Evolutionary conservation across 2,888 invertebrate genomes (phyloP).

Genomic region (Clitarchus hookeri): DNA sequence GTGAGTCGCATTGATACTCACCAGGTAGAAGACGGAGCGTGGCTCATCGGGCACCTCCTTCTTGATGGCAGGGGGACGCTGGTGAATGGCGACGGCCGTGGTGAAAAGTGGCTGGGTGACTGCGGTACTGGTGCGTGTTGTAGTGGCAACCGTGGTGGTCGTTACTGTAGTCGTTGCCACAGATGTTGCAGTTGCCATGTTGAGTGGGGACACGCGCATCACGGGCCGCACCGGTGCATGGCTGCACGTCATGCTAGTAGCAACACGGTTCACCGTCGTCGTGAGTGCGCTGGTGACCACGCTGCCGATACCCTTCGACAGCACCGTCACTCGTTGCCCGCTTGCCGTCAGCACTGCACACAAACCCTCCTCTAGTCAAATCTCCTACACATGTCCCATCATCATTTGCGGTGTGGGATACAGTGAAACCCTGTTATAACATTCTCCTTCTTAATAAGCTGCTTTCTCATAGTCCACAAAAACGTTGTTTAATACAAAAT

Average conservation of each 20-base stretch:
- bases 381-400: no score
- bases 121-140: constrained; percentile 49
- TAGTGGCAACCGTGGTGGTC: constrained; percentile 39
- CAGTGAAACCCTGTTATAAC: no score
- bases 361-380: constrained; percentile 31
- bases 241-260: constrained; percentile 27
- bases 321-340: constrained; percentile 64
- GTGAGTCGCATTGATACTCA: constrained; percentile 4
- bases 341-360: constrained; percentile 57
- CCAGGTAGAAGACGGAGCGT: constrained; percentile 39
- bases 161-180: constrained; percentile 41
- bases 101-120: constrained; percentile 50
- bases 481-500: no score
- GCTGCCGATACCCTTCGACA: constrained; percentile 52
- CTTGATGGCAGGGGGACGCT: background rate
- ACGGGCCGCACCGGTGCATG: constrained; percentile 36
- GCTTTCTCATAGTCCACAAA: no score
- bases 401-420: no score
- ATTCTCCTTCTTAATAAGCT: no score
- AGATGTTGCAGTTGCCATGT: constrained; percentile 44
- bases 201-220: constrained; percentile 53
- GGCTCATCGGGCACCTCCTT: constrained; percentile 27
- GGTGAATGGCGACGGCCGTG: constrained; percentile 49
- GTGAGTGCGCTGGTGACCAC: constrained; percentile 49
- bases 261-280: constrained; percentile 31